phyloP scores from a whole-genome alignment of 2,888 invertebrate species.

The Ommatoiulus sabulosus region DNA sequence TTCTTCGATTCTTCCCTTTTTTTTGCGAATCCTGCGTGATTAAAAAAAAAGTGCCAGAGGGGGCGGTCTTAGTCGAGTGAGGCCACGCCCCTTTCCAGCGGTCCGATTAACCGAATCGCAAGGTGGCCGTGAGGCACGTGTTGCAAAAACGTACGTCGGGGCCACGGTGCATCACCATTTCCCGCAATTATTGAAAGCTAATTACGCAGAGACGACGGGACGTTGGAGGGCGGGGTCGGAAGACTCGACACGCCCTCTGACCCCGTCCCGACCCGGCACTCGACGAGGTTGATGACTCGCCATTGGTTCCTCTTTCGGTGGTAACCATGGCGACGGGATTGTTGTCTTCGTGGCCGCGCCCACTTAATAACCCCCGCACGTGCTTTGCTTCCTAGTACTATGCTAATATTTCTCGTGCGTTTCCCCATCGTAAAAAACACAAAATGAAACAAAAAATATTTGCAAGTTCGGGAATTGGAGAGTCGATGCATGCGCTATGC shows the following conservation, averaged over 20 bases:
- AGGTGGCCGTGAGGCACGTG: background rate
- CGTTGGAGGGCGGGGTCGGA: background rate
- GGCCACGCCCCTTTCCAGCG: background rate
- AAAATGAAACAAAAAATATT: background rate
- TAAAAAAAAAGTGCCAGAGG: slow-evolving; percentile 1
- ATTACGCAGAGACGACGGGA: background rate
- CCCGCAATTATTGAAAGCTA: slow-evolving; percentile 5
- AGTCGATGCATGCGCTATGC: too few relatives aligned
- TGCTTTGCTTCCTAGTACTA: background rate
- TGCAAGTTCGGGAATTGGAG: background rate
- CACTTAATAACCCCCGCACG: background rate
- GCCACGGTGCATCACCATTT: background rate
- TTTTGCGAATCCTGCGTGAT: background rate
- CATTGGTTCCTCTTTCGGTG: background rate
- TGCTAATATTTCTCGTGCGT: background rate
- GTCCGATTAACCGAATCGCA: background rate
- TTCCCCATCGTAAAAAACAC: background rate
- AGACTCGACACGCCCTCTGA: background rate
- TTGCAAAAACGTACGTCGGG: background rate
- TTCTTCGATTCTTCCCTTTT: slow-evolving; percentile 8
- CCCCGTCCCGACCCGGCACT: background rate
- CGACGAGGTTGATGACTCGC: background rate
- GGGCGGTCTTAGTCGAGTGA: slow-evolving; percentile 18
- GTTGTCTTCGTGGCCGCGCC: slow-evolving; percentile 19
- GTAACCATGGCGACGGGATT: background rate